Percentiles rank a stretch among this genome's conserved stretches.
Evolutionary conservation across 2,113 vertebrate genomes (phyloP).

Genomic region (Crotalus tigris): DNA sequence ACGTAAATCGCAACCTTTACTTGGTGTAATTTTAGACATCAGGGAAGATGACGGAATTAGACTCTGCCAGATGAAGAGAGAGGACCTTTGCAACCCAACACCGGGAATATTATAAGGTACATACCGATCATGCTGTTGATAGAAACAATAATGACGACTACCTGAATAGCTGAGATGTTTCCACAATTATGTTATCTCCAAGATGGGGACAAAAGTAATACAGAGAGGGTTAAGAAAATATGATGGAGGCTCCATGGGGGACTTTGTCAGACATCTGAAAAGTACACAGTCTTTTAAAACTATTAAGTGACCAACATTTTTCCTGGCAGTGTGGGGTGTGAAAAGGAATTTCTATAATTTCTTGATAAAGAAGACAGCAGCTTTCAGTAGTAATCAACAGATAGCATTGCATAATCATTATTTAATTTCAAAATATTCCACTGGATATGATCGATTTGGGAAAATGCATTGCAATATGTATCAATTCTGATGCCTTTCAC

Average conservation of each 20-base stretch:
- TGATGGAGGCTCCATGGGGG: constrained; percentile 16
- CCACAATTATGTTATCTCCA: constrained; percentile 46
- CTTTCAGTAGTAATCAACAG: constrained; percentile 6
- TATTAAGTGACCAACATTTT: constrained; percentile 48
- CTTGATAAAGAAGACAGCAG: constrained; percentile 12
- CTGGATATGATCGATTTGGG: background rate
- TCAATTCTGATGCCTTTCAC: background rate
- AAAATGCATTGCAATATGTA: constrained; percentile 13
- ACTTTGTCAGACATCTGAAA: constrained; percentile 53
- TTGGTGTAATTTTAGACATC: constrained; percentile 73
- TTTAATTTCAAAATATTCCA: background rate
- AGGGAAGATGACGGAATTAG: constrained; percentile 74
- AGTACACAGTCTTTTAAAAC: constrained; percentile 51
- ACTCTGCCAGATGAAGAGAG: constrained; percentile 66
- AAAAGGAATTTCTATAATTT: constrained; percentile 11
- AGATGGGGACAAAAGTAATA: constrained; percentile 45
- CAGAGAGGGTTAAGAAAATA: constrained; percentile 50
- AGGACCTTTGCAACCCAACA: constrained; percentile 68
- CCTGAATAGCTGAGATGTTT: constrained; percentile 60
- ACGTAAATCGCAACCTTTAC: constrained; percentile 77
- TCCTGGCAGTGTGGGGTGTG: constrained; percentile 11
- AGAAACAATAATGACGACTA: constrained; percentile 59
- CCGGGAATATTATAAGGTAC: constrained; percentile 68
- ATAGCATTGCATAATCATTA: background rate
- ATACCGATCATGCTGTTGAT: constrained; percentile 52